These are phyloP conservation scores for Cyprinodon brontotheroides DNA, from an alignment of 2,113 vertebrate genomes.

Conservation along the genomic window DNA sequence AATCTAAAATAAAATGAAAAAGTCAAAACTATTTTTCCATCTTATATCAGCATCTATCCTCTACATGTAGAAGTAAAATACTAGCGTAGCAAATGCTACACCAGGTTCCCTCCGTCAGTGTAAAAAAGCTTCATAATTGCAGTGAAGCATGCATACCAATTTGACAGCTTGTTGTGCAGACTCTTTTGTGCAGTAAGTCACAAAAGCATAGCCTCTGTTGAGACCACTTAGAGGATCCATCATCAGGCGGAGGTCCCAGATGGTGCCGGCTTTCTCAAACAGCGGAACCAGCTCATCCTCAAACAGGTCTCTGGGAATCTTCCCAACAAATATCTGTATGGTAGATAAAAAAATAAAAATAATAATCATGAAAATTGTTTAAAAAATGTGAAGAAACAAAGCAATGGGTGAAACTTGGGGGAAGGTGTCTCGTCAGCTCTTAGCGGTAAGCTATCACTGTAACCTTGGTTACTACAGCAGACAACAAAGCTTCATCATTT, in stretches of 20 bases:
- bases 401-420: not conserved
- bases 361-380: not conserved
- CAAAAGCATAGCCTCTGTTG: slow-evolving; percentile 98
- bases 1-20: not conserved
- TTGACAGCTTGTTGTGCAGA: slow-evolving; percentile 98
- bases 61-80: not conserved
- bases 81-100: not conserved
- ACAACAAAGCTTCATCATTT: slow-evolving; percentile 53
- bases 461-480: slow-evolving; percentile 60
- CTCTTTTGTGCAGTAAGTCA: slow-evolving; percentile 99
- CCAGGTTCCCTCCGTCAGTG: too few species aligned
- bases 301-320: slow-evolving; percentile 98
- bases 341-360: slow-evolving; percentile 46
- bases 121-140: not conserved
- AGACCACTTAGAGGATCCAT: slow-evolving; percentile 99
- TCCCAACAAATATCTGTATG: slow-evolving; percentile 96
- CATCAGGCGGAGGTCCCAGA: slow-evolving; percentile 99
- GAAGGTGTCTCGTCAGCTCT: slow-evolving; percentile 64
- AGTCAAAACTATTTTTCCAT: too few species aligned
- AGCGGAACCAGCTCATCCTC: slow-evolving; percentile 98
- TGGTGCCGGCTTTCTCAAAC: slow-evolving; percentile 98
- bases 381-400: not conserved
- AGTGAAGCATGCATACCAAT: slow-evolving; percentile 82
- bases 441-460: slow-evolving; percentile 64
- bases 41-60: not conserved